Conservation (phyloP, 30 jellyfish, hydroid and myxozoan species). For the Aurelia aurita complex sp. Pacific region DNA sequence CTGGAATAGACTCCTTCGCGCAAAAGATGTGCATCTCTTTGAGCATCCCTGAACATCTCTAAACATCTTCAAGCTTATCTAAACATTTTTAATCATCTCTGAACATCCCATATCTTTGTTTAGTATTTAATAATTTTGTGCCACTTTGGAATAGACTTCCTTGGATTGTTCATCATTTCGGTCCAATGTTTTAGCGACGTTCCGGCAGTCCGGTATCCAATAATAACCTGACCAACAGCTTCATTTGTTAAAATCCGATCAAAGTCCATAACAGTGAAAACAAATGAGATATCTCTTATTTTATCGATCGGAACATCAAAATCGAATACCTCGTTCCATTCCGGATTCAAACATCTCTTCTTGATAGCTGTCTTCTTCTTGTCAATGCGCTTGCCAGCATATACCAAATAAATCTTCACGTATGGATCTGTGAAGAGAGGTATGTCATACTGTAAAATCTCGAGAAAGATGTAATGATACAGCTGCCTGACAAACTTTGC, state of each 20-base stretch:
- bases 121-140: slow-evolving; percentile 80
- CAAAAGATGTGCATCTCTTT: too few species aligned
- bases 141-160: slow-evolving; percentile 92
- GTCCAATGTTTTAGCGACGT: slow-evolving; percentile 94
- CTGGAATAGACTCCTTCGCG: slow-evolving; percentile 63
- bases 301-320: slow-evolving; percentile 93
- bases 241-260: slow-evolving; percentile 84
- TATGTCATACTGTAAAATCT: too few species aligned
- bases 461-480: too few species aligned
- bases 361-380: slow-evolving; percentile 78
- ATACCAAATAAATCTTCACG: slow-evolving; percentile 74
- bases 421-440: slow-evolving; percentile 74
- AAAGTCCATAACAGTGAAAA: slow-evolving; percentile 89
- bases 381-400: slow-evolving; percentile 88
- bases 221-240: slow-evolving; percentile 85
- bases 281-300: slow-evolving; percentile 85
- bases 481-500: too few species aligned
- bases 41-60: too few species aligned
- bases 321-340: slow-evolving; percentile 88
- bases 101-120: background rate
- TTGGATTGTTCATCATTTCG: slow-evolving; percentile 92
- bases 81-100: too few species aligned
- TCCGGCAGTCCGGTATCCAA: slow-evolving; percentile 95
- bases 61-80: too few species aligned
- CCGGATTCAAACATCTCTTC: slow-evolving; percentile 78